These are phyloP conservation scores for Mesorhabditis spiculigera DNA, from an alignment of 2,888 invertebrate species.

Conservation along the genomic window DNA sequence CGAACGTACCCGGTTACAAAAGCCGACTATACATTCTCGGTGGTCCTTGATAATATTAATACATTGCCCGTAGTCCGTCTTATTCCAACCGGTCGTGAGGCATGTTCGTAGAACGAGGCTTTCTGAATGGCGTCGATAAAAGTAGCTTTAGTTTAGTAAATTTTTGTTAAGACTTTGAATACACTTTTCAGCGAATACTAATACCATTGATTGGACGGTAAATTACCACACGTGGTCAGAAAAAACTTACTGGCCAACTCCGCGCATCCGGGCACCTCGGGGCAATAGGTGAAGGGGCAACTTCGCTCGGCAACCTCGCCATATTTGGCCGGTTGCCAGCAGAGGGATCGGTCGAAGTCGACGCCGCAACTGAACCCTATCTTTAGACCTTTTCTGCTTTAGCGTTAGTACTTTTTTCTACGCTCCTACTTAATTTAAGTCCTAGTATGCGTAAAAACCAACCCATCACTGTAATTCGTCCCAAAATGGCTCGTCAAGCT, in stretches of 20 bases:
- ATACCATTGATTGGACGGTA: too few species aligned
- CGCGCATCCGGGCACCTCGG: conserved; percentile 50
- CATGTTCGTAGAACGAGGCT: not conserved
- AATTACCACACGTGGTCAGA: not conserved
- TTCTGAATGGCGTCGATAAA: not conserved
- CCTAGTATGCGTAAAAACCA: too few species aligned
- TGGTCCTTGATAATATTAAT: not conserved
- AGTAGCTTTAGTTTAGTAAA: too few species aligned
- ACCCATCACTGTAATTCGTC: too few species aligned
- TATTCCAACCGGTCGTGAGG: not conserved
- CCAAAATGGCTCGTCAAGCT: too few species aligned
- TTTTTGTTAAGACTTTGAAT: too few species aligned
- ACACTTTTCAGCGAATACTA: too few species aligned
- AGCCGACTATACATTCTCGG: not conserved
- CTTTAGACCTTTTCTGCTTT: too few species aligned
- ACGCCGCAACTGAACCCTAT: conserved; percentile 25
- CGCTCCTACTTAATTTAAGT: too few species aligned
- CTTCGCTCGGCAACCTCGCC: conserved; percentile 42
- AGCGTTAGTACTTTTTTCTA: too few species aligned
- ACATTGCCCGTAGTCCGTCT: not conserved
- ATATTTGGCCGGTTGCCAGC: conserved; percentile 43
- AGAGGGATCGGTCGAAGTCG: conserved; percentile 52
- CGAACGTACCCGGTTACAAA: not conserved
- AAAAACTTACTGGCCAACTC: conserved; percentile 36
- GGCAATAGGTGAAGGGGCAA: conserved; percentile 55